Evolutionary conservation across 2,888 invertebrate species (phyloP).

Genomic region (Drosophila mercatorum): DNA sequence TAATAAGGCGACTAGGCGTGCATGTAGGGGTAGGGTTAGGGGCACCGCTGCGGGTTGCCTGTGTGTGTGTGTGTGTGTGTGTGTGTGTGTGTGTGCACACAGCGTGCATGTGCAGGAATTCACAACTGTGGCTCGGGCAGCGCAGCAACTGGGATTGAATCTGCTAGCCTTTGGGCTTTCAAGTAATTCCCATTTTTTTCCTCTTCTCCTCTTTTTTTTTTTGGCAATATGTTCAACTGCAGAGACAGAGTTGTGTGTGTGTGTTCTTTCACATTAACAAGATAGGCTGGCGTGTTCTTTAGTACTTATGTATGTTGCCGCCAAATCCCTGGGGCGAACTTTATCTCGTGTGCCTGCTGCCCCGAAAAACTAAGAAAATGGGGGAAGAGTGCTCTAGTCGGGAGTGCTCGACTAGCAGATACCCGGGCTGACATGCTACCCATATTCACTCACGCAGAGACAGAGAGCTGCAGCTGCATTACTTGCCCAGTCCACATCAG

Average conservation of each 20-base stretch:
- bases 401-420: neutral
- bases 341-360: conserved; percentile 6
- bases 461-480: neutral
- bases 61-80: neutral
- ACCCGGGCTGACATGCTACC: neutral
- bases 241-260: neutral
- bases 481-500: too few relatives aligned
- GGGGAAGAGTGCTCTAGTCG: neutral
- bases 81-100: neutral
- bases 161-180: conserved; percentile 4
- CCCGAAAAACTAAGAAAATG: conserved; percentile 13
- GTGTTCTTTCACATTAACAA: conserved; percentile 23
- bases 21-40: neutral
- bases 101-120: neutral
- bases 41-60: neutral
- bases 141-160: conserved; percentile 1
- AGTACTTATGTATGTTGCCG: conserved; percentile 22
- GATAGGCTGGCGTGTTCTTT: conserved; percentile 26
- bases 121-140: conserved; percentile 1
- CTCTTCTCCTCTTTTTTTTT: neutral
- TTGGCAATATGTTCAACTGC: conserved; percentile 23
- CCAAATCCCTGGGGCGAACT: neutral
- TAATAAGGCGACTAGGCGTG: neutral
- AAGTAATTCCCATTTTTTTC: conserved; percentile 1
- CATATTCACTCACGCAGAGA: neutral